phyloP scores from a whole-genome alignment of 2,797 vertebrate species.

The Enteromius viviparus region DNA sequence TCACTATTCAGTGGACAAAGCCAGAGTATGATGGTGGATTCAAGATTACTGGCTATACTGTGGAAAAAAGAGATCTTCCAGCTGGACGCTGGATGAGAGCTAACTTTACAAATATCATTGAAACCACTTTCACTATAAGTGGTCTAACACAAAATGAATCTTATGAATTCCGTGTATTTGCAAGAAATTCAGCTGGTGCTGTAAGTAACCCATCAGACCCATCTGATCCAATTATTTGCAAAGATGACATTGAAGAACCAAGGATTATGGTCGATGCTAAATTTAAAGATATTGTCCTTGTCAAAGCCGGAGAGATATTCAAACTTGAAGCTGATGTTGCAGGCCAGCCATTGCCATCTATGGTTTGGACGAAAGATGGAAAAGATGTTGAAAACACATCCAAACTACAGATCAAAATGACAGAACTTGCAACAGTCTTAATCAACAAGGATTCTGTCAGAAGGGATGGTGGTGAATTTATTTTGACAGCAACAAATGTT shows the following conservation, averaged over 20 bases:
- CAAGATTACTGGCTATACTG: slow-evolving; percentile 95
- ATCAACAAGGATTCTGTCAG: slow-evolving; percentile 92
- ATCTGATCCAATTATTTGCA: slow-evolving; percentile 93
- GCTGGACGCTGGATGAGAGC: slow-evolving; percentile 94
- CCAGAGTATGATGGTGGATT: slow-evolving; percentile 98
- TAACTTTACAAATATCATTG: slow-evolving; percentile 97
- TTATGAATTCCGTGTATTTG: slow-evolving; percentile 94
- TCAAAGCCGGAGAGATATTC: slow-evolving; percentile 94
- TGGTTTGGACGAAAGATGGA: slow-evolving; percentile 95
- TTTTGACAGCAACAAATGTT: slow-evolving; percentile 91
- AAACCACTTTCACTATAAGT: slow-evolving; percentile 94
- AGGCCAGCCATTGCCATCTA: slow-evolving; percentile 91
- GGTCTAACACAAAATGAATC: slow-evolving; percentile 91
- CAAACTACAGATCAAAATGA: slow-evolving; percentile 90
- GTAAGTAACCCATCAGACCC: slow-evolving; percentile 92
- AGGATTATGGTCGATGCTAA: slow-evolving; percentile 94
- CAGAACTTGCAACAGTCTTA: slow-evolving; percentile 89
- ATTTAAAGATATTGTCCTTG: slow-evolving; percentile 87
- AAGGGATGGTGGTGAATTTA: slow-evolving; percentile 91
- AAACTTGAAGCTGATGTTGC: slow-evolving; percentile 95
- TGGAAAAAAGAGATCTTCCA: slow-evolving; percentile 95
- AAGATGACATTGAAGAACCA: slow-evolving; percentile 93
- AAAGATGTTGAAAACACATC: slow-evolving; percentile 92
- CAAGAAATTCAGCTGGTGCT: slow-evolving; percentile 93
- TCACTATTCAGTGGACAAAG: slow-evolving; percentile 93